Evolutionary conservation across 2,888 invertebrate species (phyloP).

Genomic region (Drepanosiphum platanoidis): DNA sequence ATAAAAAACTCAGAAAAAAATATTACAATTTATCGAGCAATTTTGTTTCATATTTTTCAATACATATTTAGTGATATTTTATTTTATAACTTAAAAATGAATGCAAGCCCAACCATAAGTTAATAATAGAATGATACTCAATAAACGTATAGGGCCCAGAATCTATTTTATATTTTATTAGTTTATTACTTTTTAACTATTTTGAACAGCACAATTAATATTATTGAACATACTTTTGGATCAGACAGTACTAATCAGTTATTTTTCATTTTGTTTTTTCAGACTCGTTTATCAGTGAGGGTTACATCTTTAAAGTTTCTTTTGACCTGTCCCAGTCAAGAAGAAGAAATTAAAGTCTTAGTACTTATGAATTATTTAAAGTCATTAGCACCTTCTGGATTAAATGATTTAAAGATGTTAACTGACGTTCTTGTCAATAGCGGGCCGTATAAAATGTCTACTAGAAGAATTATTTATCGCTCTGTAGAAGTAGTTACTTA

Average conservation of each 20-base stretch:
- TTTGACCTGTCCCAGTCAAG: constrained; percentile 55
- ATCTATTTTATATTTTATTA: no score
- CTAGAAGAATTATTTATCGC: constrained; percentile 57
- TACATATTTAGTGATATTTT: no score
- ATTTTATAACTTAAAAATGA: no score
- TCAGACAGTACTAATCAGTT: not conserved
- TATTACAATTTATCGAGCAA: no score
- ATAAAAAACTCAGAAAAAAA: no score
- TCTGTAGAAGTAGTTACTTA: constrained; percentile 45
- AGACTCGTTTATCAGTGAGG: constrained; percentile 51
- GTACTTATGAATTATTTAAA: constrained; percentile 58
- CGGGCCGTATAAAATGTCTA: constrained; percentile 55
- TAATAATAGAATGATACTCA: no score
- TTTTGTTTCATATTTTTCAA: no score
- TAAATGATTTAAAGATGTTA: constrained; percentile 60
- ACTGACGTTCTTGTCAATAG: constrained; percentile 56
- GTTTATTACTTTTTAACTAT: no score
- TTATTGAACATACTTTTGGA: not conserved
- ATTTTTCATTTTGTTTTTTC: not conserved
- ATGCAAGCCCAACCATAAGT: no score
- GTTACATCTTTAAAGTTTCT: constrained; percentile 59
- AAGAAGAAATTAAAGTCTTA: constrained; percentile 58
- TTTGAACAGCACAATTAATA: not conserved
- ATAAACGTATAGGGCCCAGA: no score
- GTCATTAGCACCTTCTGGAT: constrained; percentile 51